Evolutionary conservation across 53 echinoderm and acorn worm species (phyloP).

Genomic region (Hippasteria phrygiana): DNA sequence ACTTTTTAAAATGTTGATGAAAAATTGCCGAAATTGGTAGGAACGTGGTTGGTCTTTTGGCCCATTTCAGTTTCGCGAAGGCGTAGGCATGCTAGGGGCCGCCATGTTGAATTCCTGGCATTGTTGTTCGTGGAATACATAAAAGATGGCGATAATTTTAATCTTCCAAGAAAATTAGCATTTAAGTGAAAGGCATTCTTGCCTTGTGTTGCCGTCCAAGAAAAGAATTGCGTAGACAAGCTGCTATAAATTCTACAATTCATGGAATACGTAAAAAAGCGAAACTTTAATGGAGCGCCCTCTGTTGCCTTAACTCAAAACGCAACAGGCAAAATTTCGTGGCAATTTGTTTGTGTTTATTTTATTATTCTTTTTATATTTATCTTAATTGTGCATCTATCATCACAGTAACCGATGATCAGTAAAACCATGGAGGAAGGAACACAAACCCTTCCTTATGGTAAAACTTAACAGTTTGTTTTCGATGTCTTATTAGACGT

Average conservation of each 20-base stretch:
- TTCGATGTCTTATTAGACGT: too few relatives aligned
- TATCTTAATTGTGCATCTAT: too few relatives aligned
- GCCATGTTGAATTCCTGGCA: constrained; percentile 49
- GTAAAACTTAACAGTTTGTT: too few relatives aligned
- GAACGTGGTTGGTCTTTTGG: too few relatives aligned
- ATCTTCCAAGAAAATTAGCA: background rate
- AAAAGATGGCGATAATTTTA: background rate
- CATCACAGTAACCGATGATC: too few relatives aligned
- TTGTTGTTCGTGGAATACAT: background rate
- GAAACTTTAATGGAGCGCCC: background rate
- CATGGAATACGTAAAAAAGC: background rate
- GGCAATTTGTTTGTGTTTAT: too few relatives aligned
- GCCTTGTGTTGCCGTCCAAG: background rate
- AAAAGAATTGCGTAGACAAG: too few relatives aligned
- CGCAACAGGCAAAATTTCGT: background rate
- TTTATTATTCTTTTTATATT: too few relatives aligned
- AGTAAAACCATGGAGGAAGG: too few relatives aligned
- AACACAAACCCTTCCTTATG: too few relatives aligned
- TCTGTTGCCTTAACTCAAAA: background rate
- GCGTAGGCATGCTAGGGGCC: background rate
- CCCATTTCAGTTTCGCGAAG: too few relatives aligned
- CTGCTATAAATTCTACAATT: background rate
- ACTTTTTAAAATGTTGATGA: background rate
- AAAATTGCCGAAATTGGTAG: too few relatives aligned
- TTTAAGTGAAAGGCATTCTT: background rate